Percentiles rank a stretch among this genome's conserved stretches.
phyloP scores from a whole-genome alignment of 2,888 invertebrate genomes.

The Petrolisthes manimaculis region DNA sequence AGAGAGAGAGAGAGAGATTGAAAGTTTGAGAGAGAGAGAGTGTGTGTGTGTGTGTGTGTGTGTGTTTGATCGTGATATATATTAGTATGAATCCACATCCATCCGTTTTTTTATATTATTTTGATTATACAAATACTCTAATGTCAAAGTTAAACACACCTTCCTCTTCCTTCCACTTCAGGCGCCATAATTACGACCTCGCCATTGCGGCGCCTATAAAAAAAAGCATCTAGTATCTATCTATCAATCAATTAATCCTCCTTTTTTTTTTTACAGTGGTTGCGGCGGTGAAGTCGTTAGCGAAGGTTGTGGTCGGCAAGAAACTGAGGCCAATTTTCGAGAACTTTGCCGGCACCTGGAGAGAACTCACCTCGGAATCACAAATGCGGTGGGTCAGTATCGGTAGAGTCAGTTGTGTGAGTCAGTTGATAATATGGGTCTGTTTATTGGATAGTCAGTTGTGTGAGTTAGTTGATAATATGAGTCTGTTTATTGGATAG shows the following conservation, averaged over 20 bases:
- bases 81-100: neutral
- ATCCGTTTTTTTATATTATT: neutral
- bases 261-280: slow-evolving; percentile 75
- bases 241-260: no score
- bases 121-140: neutral
- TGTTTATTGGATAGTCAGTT: no score
- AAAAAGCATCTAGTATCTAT: no score
- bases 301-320: slow-evolving; percentile 79
- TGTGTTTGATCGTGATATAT: neutral
- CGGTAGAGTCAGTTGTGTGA: neutral
- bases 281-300: slow-evolving; percentile 80
- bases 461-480: no score
- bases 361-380: slow-evolving; percentile 84
- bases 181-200: neutral
- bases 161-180: neutral
- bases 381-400: slow-evolving; percentile 89
- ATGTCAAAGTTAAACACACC: neutral
- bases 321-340: slow-evolving; percentile 78
- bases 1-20: slow-evolving; percentile 24
- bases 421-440: no score
- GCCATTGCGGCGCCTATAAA: no score
- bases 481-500: no score
- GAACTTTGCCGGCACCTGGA: slow-evolving; percentile 85
- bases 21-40: neutral
- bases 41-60: neutral